phyloP scores from a whole-genome alignment of 2,888 invertebrate genomes.

The Noctua pronuba region DNA sequence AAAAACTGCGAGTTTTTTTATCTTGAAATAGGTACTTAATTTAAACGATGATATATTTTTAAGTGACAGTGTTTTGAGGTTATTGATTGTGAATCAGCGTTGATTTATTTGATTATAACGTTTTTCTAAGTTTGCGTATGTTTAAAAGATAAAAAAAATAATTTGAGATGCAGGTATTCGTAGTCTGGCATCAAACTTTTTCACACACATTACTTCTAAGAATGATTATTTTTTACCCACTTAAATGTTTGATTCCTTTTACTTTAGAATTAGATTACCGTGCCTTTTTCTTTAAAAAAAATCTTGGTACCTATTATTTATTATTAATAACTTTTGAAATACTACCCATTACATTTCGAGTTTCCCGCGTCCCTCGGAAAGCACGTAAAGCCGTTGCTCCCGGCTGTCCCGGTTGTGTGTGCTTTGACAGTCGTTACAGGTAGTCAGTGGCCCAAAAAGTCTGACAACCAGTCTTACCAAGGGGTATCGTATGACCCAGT shows the following conservation, averaged over 20 bases:
- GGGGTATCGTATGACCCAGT: no score
- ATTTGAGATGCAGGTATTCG: neutral
- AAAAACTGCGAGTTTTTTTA: slow-evolving; percentile 22
- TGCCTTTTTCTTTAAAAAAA: neutral
- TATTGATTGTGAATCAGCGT: slow-evolving; percentile 11
- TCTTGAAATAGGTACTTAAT: slow-evolving; percentile 1
- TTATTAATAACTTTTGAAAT: no score
- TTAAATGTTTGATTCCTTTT: neutral
- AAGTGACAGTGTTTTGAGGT: slow-evolving; percentile 18
- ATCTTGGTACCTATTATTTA: no score
- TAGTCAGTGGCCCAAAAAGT: no score
- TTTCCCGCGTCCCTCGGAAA: no score
- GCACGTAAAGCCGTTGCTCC: no score
- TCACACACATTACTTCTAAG: neutral
- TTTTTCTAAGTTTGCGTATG: neutral
- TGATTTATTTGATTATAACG: slow-evolving; percentile 24
- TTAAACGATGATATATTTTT: slow-evolving; percentile 15
- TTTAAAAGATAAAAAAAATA: no score
- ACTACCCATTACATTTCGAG: no score
- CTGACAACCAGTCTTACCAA: no score
- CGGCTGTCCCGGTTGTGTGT: no score
- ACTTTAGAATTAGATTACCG: neutral
- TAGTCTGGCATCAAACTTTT: neutral
- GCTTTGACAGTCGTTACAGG: no score
- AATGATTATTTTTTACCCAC: neutral